Percentiles rank a stretch among this genome's conserved stretches.
Evolutionary conservation across 2,797 vertebrate species (phyloP).

Genomic region (Xenops minutus): DNA sequence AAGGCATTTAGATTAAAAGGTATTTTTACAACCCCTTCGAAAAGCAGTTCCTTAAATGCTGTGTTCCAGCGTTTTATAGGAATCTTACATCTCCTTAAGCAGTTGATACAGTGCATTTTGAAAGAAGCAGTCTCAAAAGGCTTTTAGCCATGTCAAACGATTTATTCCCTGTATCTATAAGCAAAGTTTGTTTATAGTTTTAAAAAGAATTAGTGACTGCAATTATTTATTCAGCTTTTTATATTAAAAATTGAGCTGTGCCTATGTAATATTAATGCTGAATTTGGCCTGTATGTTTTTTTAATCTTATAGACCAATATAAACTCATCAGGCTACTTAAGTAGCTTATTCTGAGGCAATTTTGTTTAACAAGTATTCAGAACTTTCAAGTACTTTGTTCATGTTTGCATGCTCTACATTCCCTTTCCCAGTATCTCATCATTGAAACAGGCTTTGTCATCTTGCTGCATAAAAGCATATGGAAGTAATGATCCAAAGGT

Average conservation of each 20-base stretch:
- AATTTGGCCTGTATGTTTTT: not conserved
- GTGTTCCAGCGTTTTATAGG: not conserved
- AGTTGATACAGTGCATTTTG: not conserved
- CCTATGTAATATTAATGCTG: not conserved
- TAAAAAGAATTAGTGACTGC: not conserved
- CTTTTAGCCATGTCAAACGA: not conserved
- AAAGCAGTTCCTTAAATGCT: not conserved
- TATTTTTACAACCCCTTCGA: not conserved
- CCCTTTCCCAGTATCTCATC: not conserved
- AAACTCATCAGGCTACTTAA: not conserved
- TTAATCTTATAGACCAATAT: not conserved
- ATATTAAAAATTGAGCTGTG: not conserved
- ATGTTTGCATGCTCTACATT: not conserved
- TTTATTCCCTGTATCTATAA: not conserved
- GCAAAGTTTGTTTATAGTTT: not conserved
- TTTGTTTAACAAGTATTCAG: not conserved
- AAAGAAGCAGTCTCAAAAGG: not conserved
- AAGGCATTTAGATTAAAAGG: not conserved
- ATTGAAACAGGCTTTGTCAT: not conserved
- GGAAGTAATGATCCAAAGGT: not conserved
- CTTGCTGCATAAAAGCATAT: not conserved
- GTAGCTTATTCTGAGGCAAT: not conserved
- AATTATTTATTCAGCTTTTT: not conserved
- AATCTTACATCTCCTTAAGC: not conserved
- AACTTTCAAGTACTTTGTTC: not conserved